Conservation (phyloP, 2,888 invertebrate genomes). For the Amiota minor region DNA sequence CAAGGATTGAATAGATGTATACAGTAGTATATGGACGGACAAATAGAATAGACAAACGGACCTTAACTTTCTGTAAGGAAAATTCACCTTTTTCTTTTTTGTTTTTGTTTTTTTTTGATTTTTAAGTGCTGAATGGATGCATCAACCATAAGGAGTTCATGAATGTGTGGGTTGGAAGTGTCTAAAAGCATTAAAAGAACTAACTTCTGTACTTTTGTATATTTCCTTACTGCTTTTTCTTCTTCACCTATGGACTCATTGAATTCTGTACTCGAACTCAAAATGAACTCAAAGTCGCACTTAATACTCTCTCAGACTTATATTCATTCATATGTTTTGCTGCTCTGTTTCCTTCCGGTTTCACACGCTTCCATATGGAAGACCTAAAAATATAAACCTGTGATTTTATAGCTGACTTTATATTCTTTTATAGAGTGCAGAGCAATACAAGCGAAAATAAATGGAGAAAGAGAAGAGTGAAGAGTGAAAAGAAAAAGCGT, state of each 20-base stretch:
- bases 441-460: background rate
- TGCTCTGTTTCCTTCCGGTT: background rate
- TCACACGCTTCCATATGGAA: conserved; percentile 18
- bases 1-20: no score
- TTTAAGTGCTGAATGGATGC: no score
- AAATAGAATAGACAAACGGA: no score
- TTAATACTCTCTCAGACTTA: no score
- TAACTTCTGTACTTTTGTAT: background rate
- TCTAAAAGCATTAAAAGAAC: conserved; percentile 16
- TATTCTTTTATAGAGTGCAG: conserved; percentile 40
- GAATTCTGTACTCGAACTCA: conserved; percentile 3
- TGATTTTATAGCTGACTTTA: conserved; percentile 62
- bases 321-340: no score
- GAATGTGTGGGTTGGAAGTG: background rate
- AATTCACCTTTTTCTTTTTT: no score
- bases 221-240: no score
- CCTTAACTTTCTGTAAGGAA: no score
- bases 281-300: background rate
- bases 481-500: background rate
- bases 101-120: no score
- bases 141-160: background rate
- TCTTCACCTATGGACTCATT: background rate
- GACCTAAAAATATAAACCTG: conserved; percentile 55
- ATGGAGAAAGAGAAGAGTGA: no score
- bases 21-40: no score